Percentiles rank a stretch among this genome's conserved stretches.
These are phyloP conservation scores for Cataglyphis albicans DNA, from an alignment of 2,888 invertebrate genomes.

Conservation along the genomic window DNA sequence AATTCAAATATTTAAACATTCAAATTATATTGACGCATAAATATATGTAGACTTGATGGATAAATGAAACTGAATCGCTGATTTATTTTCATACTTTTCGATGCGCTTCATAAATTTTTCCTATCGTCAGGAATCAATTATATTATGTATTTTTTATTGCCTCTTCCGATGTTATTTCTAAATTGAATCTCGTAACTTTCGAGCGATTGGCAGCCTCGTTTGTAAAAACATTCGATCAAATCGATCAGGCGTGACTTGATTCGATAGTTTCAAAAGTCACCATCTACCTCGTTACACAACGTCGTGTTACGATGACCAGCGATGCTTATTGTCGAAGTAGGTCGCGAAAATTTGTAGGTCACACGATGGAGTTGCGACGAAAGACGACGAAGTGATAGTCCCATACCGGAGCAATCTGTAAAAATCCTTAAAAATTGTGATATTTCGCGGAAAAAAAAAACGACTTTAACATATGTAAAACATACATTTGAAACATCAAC, in stretches of 20 bases:
- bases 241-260: slow-evolving; percentile 2
- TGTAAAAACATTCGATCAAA: not conserved
- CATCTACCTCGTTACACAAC: slow-evolving; percentile 47
- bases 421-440: not conserved
- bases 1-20: not conserved
- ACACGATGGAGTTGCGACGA: slow-evolving; percentile 21
- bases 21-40: too few species aligned
- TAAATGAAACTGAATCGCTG: not conserved
- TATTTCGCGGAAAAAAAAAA: not conserved
- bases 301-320: slow-evolving; percentile 50
- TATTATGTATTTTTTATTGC: not conserved
- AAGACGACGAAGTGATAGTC: slow-evolving; percentile 43
- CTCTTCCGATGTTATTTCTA: not conserved
- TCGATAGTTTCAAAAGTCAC: slow-evolving; percentile 31
- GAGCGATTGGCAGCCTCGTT: not conserved
- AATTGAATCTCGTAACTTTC: not conserved
- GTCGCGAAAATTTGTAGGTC: slow-evolving; percentile 75
- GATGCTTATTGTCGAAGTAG: slow-evolving; percentile 66
- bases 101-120: not conserved
- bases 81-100: slow-evolving; percentile 11
- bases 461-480: not conserved
- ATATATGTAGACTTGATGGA: not conserved
- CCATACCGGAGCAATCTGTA: slow-evolving; percentile 12
- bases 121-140: not conserved
- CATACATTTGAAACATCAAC: too few species aligned